Base-by-base conservation (phyloP, 2,113 vertebrate genomes). In the Channa argus region DNA sequence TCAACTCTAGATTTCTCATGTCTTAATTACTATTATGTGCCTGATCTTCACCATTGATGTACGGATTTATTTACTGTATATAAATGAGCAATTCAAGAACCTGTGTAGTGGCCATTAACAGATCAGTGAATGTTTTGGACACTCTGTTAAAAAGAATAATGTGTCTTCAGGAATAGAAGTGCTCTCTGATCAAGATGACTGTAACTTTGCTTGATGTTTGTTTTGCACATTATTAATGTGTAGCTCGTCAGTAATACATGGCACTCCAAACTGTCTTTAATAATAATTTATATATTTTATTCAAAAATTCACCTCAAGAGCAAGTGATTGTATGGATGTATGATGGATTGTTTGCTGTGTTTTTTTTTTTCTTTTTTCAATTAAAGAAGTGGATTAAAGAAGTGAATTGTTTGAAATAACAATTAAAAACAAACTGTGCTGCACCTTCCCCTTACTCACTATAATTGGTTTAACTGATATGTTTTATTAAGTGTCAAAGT, bases 381-480 rank as follows among this genome's bases (percentile, higher is more conserved):
- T 24, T 24, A 24, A 24, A 24, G 24, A 24, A 24, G 24, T 24
- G 24, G 67, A 59, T 56, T 63, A n/a, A n/a, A n/a, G 24, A 24
- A 24, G 24, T 24, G 24, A 70, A 59, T 56, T 63, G 6, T 44
- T 55, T 63, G 5, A 88, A 78, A 60, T 61, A 58, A 77, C 38
- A 80, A 67, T 65, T 80, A 75, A 64, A 66, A 76, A 71, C 52
- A 37, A 45, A 15, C 45, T 62, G 34, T 76, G 36, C 41, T 67
- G 66, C 71, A 68, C 45, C 74, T 79, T 87, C 77, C 76, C 73
- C 80, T 88, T 71, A 41, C 60, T 75, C 74, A 50, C 75, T 77
- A 45, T 89, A 86, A 91, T 87, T 88, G 84, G 38, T 83, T 92
- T 83, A 89, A 90, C 85, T 89, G 85, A 90, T 86, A 88, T 85